Percentiles rank a stretch among this genome's conserved stretches.
phyloP scores from a whole-genome alignment of 2,888 invertebrate species.

The Drosophila hamatofila region DNA sequence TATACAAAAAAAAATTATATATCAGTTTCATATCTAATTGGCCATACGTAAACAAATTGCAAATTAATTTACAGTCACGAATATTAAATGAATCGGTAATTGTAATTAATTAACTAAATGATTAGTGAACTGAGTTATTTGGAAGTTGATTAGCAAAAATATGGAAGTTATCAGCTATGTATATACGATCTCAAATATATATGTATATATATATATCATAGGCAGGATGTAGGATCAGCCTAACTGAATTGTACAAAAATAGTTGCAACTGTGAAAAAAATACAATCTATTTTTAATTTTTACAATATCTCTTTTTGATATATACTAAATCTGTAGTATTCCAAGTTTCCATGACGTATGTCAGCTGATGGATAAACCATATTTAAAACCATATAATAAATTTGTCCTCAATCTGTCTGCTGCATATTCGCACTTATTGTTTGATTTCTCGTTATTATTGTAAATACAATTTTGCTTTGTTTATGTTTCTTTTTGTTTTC shows the following conservation, averaged over 20 bases:
- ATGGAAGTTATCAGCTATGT: slow-evolving; percentile 8
- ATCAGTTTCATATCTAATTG: slow-evolving; percentile 54
- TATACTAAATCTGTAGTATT: slow-evolving; percentile 15
- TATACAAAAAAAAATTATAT: slow-evolving; percentile 41
- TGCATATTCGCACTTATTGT: slow-evolving; percentile 49
- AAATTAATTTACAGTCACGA: slow-evolving; percentile 29
- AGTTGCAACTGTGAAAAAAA: slow-evolving; percentile 8
- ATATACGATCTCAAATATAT: slow-evolving; percentile 1
- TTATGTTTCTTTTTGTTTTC: slow-evolving; percentile 44
- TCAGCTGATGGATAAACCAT: slow-evolving; percentile 7
- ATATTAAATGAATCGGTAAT: slow-evolving; percentile 19
- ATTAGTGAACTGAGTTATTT: slow-evolving; percentile 21
- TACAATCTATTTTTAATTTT: slow-evolving; percentile 15
- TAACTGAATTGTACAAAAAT: slow-evolving; percentile 35
- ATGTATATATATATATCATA: slow-evolving; percentile 14
- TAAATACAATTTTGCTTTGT: slow-evolving; percentile 68
- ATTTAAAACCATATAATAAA: slow-evolving; percentile 11
- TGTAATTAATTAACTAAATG: slow-evolving; percentile 31
- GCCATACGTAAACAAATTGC: slow-evolving; percentile 45
- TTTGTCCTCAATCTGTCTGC: slow-evolving; percentile 34
- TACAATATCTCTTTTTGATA: slow-evolving; percentile 24
- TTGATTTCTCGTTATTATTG: slow-evolving; percentile 44
- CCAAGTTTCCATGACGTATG: slow-evolving; percentile 5
- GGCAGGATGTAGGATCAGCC: slow-evolving; percentile 20
- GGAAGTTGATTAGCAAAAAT: slow-evolving; percentile 20